Evolutionary conservation across 2,113 vertebrate species (phyloP), one percentile per base, ranked within the genome.

Genomic region (Triplophysa siluroides): DNA sequence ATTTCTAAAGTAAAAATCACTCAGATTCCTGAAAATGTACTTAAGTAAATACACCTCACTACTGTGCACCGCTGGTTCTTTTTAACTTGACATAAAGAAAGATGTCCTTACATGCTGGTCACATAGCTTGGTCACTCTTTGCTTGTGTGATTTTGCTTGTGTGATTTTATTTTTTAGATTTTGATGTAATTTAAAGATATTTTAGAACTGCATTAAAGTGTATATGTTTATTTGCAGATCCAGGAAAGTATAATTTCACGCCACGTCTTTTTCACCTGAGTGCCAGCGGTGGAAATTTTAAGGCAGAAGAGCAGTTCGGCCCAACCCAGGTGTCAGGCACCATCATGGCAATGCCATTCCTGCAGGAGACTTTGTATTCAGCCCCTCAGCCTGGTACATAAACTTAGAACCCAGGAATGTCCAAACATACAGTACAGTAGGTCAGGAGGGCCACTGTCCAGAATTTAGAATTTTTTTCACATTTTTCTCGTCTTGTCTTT

Each of bases 221-320:
- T 67, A 24, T 80, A 2, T 74, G 45, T 72, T 2, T 38, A 13
- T 52, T 24, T 76, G 1, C 84, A 94, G 93, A 94, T 86, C 92
- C 92, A 61, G 93, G 93, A 21, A 94, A 93, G 83, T 94, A 92
- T 86, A 94, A 92, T 87, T 92, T 91, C 89, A 94, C 91, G 0
- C 91, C 92, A 0, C 89, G 92, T 19, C 91, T 94, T 41, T 94
- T 92, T 90, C 73, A 78, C 8, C 80, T 94, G 75, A 92, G 89
- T 12, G 91, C 91, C 80, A 90, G 90, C 76, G 90, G 90, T 0
- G 92, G 93, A 8, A 52, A 83, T 7, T 94, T 94, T 26, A 87
- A 89, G 29, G 90, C 88, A 41, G 91, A 92, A 83, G 93, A 94
- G 85, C 83, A 83, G 64, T 84, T 92, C 80, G 90, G 85, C 67